These are phyloP conservation scores for Spodoptera littoralis DNA, from an alignment of 2,888 invertebrate genomes.

Conservation along the genomic window DNA sequence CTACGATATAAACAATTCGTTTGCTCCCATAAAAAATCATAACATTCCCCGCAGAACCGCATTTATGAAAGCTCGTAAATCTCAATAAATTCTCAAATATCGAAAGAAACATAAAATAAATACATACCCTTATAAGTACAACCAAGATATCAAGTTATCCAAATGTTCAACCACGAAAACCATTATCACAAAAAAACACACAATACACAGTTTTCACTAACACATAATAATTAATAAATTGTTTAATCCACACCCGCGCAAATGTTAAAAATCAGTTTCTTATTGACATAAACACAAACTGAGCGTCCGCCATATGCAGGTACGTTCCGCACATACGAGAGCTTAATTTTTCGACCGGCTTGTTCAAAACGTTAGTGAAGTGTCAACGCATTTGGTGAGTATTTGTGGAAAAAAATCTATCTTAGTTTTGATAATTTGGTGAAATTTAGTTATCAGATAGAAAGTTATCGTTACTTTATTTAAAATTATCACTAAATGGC, in stretches of 20 bases:
- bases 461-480: not conserved
- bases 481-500: not conserved
- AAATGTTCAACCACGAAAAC: constrained; percentile 81
- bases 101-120: constrained; percentile 80
- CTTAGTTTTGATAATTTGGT: not conserved
- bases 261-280: constrained; percentile 86
- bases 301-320: constrained; percentile 88
- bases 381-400: constrained; percentile 20
- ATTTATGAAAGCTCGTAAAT: constrained; percentile 48
- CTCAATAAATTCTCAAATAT: constrained; percentile 66
- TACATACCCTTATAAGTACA: constrained; percentile 86
- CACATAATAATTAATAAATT: constrained; percentile 80
- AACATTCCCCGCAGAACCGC: constrained; percentile 28
- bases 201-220: constrained; percentile 82
- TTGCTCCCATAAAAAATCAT: constrained; percentile 21
- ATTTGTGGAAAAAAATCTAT: constrained; percentile 11
- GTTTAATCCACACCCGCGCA: constrained; percentile 87
- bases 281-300: constrained; percentile 89
- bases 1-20: constrained; percentile 21
- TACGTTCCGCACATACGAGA: constrained; percentile 79
- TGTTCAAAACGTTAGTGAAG: constrained; percentile 54
- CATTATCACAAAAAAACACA: constrained; percentile 85
- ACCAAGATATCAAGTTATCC: constrained; percentile 79
- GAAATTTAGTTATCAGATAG: not conserved
- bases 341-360: constrained; percentile 49